phyloP scores from a whole-genome alignment of 2,888 invertebrate species.

The Amphipoea oculea region DNA sequence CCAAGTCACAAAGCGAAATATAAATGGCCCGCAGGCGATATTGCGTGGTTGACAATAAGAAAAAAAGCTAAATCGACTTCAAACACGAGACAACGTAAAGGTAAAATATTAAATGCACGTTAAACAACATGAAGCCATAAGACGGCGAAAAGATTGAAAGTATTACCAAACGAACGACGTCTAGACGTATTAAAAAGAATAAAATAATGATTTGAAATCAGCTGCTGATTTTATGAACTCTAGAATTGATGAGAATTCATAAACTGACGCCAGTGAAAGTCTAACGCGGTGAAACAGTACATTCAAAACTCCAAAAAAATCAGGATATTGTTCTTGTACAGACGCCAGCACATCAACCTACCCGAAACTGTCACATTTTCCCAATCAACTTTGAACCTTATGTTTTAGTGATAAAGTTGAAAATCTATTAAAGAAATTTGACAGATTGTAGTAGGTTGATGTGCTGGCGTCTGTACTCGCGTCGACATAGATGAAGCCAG shows the following conservation, averaged over 20 bases:
- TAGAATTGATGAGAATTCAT: constrained; percentile 14
- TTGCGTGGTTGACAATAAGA: constrained; percentile 21
- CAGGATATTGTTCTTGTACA: not conserved
- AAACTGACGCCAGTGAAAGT: not conserved
- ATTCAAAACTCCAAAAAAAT: not conserved
- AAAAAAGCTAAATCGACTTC: constrained; percentile 42
- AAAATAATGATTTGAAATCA: constrained; percentile 17
- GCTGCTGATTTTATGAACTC: constrained; percentile 38
- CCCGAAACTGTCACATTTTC: too few species aligned
- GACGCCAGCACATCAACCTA: too few species aligned
- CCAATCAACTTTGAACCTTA: too few species aligned
- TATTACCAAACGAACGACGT: constrained; percentile 38
- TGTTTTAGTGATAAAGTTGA: too few species aligned
- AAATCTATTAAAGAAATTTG: too few species aligned
- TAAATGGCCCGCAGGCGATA: constrained; percentile 19
- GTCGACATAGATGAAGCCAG: too few species aligned
- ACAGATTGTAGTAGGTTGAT: too few species aligned
- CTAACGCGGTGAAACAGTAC: not conserved
- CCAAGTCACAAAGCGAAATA: constrained; percentile 42
- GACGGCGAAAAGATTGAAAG: constrained; percentile 30
- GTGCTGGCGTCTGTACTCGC: too few species aligned
- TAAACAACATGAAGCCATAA: constrained; percentile 46
- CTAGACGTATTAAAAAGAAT: constrained; percentile 40
- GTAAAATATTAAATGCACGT: constrained; percentile 52
- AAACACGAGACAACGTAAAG: constrained; percentile 47